phyloP scores from a whole-genome alignment of 2,888 invertebrate genomes.

The Leucozona laternaria region DNA sequence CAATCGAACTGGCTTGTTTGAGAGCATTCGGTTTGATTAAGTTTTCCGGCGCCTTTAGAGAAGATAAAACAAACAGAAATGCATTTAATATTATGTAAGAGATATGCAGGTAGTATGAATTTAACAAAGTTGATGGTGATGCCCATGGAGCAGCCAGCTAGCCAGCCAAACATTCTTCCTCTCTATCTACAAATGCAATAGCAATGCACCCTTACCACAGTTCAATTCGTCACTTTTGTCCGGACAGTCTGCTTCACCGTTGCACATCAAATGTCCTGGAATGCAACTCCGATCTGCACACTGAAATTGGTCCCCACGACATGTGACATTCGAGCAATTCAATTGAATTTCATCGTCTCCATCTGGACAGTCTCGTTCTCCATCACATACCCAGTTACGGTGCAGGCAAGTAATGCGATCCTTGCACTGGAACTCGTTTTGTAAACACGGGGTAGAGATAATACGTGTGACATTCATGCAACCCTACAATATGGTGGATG shows the following conservation, averaged over 20 bases:
- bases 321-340: slow-evolving; percentile 89
- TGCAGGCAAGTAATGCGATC: slow-evolving; percentile 93
- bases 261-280: slow-evolving; percentile 91
- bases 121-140: neutral
- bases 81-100: slow-evolving; percentile 11
- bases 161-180: neutral
- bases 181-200: slow-evolving; percentile 5
- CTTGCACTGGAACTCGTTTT: slow-evolving; percentile 91
- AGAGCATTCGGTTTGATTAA: slow-evolving; percentile 86
- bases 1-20: slow-evolving; percentile 91
- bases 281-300: slow-evolving; percentile 93
- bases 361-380: slow-evolving; percentile 92
- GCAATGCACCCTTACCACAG: slow-evolving; percentile 87
- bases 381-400: slow-evolving; percentile 93
- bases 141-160: too few relatives aligned
- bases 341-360: slow-evolving; percentile 90
- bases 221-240: slow-evolving; percentile 94
- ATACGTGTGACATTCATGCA: slow-evolving; percentile 85
- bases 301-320: slow-evolving; percentile 93
- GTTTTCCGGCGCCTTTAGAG: slow-evolving; percentile 36
- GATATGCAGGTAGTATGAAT: slow-evolving; percentile 1
- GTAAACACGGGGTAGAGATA: slow-evolving; percentile 87
- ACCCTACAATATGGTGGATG: slow-evolving; percentile 84
- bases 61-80: slow-evolving; percentile 1
- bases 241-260: slow-evolving; percentile 91